Evolutionary conservation across 2,888 invertebrate genomes (phyloP).

Genomic region (Leptinotarsa peninsularis): DNA sequence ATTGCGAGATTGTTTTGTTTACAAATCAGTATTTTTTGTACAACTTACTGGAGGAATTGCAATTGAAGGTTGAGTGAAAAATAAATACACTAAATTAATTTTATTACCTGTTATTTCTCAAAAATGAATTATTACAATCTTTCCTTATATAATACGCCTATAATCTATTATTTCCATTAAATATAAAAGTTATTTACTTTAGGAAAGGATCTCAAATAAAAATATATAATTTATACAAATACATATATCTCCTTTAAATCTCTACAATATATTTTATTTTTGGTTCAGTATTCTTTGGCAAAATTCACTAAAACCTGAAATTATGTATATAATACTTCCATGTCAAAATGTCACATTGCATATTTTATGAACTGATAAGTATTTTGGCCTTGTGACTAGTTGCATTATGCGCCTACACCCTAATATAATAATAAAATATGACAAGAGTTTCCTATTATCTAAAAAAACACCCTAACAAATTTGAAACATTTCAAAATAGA

Average conservation of each 20-base stretch:
- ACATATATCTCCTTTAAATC: background rate
- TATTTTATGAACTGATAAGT: background rate
- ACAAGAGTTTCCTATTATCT: background rate
- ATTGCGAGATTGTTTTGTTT: no score
- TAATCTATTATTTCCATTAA: no score
- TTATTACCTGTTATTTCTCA: no score
- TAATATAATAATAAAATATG: background rate
- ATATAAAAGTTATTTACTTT: no score
- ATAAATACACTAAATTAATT: no score
- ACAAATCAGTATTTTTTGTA: no score
- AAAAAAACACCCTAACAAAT: background rate
- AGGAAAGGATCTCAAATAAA: background rate
- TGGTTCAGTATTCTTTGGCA: background rate
- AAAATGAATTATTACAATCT: no score
- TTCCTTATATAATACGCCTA: no score
- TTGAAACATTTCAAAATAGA: background rate
- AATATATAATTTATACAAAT: background rate
- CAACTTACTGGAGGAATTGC: no score
- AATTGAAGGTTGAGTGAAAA: no score
- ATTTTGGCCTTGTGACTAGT: constrained; percentile 12
- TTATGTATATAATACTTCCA: no score
- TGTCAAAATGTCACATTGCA: no score
- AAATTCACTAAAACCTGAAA: background rate
- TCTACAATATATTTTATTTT: background rate
- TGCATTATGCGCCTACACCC: background rate